Evolutionary conservation across 2,888 invertebrate species (phyloP).

Genomic region (Agrotis exclamationis): DNA sequence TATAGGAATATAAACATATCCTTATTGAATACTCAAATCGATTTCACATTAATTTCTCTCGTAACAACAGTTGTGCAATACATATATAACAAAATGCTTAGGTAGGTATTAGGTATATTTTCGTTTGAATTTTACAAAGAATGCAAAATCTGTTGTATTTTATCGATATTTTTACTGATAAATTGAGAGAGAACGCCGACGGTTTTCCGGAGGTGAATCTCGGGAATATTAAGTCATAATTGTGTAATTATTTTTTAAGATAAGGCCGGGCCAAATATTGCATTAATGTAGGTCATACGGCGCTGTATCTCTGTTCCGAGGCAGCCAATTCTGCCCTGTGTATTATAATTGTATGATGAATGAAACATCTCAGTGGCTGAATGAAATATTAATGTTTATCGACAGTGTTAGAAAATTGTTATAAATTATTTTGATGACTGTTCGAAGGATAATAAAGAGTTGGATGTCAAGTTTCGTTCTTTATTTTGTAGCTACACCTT

Average conservation of each 20-base stretch:
- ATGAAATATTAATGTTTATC: constrained; percentile 90
- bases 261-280: constrained; percentile 91
- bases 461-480: constrained; percentile 88
- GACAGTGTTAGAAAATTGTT: constrained; percentile 92
- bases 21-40: constrained; percentile 89
- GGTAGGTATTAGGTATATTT: constrained; percentile 89
- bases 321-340: constrained; percentile 83
- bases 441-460: constrained; percentile 92
- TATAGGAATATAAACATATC: constrained; percentile 89
- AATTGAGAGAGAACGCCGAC: constrained; percentile 71
- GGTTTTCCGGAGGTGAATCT: constrained; percentile 76
- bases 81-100: constrained; percentile 88
- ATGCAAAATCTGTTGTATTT: constrained; percentile 90
- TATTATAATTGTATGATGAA: constrained; percentile 82
- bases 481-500: constrained; percentile 73
- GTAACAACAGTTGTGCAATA: constrained; percentile 90
- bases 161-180: constrained; percentile 88
- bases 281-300: constrained; percentile 88
- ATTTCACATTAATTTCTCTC: constrained; percentile 84
- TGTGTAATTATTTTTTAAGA: constrained; percentile 89
- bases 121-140: constrained; percentile 88
- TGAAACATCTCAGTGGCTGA: constrained; percentile 90
- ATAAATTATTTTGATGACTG: constrained; percentile 92
- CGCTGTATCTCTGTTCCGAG: constrained; percentile 83
- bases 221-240: constrained; percentile 87